Evolutionary conservation across 2,797 vertebrate species (phyloP).

Genomic region (Malurus leucopterus): DNA sequence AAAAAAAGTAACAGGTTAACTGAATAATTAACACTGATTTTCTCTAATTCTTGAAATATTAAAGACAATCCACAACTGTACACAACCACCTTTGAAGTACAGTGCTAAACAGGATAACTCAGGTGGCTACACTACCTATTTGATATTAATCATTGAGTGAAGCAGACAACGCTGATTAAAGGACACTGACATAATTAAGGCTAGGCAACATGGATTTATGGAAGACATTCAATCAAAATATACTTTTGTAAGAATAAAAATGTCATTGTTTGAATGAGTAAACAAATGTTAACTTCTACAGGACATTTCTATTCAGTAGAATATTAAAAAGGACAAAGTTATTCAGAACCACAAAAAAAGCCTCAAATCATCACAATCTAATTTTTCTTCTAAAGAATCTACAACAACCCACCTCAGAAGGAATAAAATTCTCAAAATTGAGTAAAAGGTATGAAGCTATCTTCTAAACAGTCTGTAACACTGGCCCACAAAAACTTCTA

Average conservation of each 20-base stretch:
- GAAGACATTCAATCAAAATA: neutral
- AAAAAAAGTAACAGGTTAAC: neutral
- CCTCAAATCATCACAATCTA: neutral
- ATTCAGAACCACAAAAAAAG: neutral
- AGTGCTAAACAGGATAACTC: slow-evolving; percentile 23
- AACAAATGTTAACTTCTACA: neutral
- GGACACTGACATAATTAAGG: slow-evolving; percentile 25
- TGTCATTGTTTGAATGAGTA: neutral
- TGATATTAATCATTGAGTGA: slow-evolving; percentile 8
- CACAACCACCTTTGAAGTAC: neutral
- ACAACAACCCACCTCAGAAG: neutral
- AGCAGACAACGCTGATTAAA: slow-evolving; percentile 34
- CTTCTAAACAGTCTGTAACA: neutral
- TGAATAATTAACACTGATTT: slow-evolving; percentile 5
- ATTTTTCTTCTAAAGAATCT: neutral
- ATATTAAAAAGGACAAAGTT: neutral
- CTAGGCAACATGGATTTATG: neutral
- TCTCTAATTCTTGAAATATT: neutral
- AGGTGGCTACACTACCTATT: neutral
- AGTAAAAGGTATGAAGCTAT: neutral
- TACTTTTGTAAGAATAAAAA: neutral
- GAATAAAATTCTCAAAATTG: neutral
- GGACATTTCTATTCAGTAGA: neutral
- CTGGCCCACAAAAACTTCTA: neutral
- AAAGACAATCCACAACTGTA: neutral